Evolutionary conservation across 2,797 vertebrate genomes (phyloP), one percentile per base, ranked within the genome.

Genomic region (Leptoclinus maculatus): DNA sequence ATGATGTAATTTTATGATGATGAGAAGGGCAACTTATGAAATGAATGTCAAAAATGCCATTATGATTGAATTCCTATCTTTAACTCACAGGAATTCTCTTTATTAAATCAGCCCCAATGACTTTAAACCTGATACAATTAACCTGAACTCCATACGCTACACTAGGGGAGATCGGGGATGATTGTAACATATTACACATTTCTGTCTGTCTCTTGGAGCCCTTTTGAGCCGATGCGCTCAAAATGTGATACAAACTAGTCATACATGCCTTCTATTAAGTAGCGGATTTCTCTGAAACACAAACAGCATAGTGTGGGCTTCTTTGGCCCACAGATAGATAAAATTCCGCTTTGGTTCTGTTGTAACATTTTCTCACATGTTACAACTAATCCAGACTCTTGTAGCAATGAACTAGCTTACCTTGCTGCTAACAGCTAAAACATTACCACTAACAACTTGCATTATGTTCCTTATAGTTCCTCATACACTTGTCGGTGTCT

Each of bases 1-100:
- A 67, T 62, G 49, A 66, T 47, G 53, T 14, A 39, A 66, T 66
- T 60, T 73, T 36, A 82, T 68, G 11, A 71, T 19, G 45, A 25
- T 54, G 51, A 62, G 59, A 3, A 27, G 36, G 43, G 32, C 16
- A 59, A 23, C 19, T 66, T 69, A 38, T 62, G 1, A 57, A 71
- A 57, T 41, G 13, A 27, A 41, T 51, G 10, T 2, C 7, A 2
- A 39, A 25, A 41, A 72, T 23, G 10, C 17, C 21, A 56, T 51
- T 11, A 41, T 54, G 41, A 12, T 64, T 34, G 13, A 54, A 43
- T 73, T 54, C 9, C 21, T 2, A 29, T 39, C 23, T 66, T 36
- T 45, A 27, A 57, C 0, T 0, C 23, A 17, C 11, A 19, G 5
- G 2, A 74, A 58, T 45, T 25, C 1, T 25, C 16, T 49, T 57